Conservation (phyloP, 2,797 vertebrate species). For the Oryzias sinensis region DNA sequence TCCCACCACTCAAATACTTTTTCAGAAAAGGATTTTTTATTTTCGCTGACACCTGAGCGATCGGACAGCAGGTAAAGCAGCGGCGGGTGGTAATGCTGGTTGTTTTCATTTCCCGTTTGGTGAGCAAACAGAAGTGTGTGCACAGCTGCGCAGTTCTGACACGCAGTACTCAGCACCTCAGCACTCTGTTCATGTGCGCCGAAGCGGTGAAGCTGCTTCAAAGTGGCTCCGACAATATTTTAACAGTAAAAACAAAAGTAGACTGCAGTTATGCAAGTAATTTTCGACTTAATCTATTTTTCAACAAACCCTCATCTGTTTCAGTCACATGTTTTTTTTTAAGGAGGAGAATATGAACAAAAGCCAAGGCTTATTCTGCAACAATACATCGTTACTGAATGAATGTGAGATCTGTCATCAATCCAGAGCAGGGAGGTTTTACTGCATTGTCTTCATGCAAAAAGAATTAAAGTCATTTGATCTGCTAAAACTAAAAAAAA, state of each 20-base stretch:
- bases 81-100: slow-evolving; percentile 20
- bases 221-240: slow-evolving; percentile 19
- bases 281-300: slow-evolving; percentile 5
- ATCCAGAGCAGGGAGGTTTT: not conserved
- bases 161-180: slow-evolving; percentile 26
- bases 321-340: not conserved
- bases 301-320: slow-evolving; percentile 3
- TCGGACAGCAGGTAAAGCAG: slow-evolving; percentile 18
- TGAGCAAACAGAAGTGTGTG: slow-evolving; percentile 38
- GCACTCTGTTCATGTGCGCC: slow-evolving; percentile 17
- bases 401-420: not conserved
- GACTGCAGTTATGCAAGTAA: slow-evolving; percentile 1
- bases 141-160: slow-evolving; percentile 32
- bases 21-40: not conserved
- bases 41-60: not conserved
- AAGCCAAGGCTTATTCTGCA: not conserved
- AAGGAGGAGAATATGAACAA: not conserved
- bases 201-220: slow-evolving; percentile 19
- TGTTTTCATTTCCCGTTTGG: slow-evolving; percentile 22
- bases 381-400: not conserved
- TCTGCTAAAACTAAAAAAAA: no score
- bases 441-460: no score
- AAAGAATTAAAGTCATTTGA: no score
- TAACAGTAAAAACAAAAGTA: slow-evolving; percentile 25
- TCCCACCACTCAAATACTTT: no score